These are phyloP conservation scores for Acrocephalus scirpaceus DNA, from an alignment of 2,797 vertebrate species.

Conservation along the genomic window DNA sequence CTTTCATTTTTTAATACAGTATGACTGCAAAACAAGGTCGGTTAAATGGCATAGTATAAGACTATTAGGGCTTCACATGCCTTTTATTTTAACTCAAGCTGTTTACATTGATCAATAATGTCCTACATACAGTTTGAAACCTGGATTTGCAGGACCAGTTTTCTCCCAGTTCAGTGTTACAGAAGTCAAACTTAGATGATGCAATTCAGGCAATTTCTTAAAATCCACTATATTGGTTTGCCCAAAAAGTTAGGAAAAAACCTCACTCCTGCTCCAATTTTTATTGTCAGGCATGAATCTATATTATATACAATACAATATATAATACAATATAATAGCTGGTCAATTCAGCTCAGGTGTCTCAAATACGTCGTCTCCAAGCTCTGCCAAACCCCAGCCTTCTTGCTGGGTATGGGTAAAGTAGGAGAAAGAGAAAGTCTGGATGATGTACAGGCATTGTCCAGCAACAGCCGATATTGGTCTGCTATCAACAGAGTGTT, in stretches of 20 bases:
- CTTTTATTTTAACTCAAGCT: not conserved
- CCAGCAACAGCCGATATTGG: not conserved
- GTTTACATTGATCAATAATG: not conserved
- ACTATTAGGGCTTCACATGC: not conserved
- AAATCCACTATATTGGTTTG: not conserved
- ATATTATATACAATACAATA: not conserved
- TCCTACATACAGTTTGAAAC: not conserved
- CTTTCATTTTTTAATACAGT: not conserved
- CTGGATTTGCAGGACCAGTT: not conserved
- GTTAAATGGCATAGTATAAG: not conserved
- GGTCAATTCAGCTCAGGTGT: not conserved
- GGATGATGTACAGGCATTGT: not conserved
- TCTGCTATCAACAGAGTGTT: not conserved
- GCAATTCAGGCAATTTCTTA: not conserved
- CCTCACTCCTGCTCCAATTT: not conserved
- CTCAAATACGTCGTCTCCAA: not conserved
- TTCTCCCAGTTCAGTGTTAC: not conserved
- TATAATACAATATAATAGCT: too few species aligned
- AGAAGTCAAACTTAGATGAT: not conserved
- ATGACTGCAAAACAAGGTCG: not conserved
- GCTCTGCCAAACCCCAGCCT: not conserved
- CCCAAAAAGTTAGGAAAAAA: not conserved
- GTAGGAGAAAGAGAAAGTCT: not conserved
- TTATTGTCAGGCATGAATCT: not conserved
- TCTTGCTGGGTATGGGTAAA: not conserved